Percentiles rank a stretch among this genome's conserved stretches.
phyloP scores from a whole-genome alignment of 2,113 vertebrate species.

The Meleagris gallopavo region DNA sequence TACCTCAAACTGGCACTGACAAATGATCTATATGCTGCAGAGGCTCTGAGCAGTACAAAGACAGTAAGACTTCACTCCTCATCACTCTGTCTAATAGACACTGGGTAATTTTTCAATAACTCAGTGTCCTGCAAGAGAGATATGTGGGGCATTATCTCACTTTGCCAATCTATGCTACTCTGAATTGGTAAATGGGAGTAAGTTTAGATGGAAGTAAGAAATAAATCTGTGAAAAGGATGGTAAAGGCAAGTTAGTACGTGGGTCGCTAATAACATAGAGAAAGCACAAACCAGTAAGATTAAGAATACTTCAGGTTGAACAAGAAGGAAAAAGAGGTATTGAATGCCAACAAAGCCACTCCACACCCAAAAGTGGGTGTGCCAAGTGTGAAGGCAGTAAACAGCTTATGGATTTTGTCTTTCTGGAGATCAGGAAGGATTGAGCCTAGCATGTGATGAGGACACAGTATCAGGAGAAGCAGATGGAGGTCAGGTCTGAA shows the following conservation, averaged over 20 bases:
- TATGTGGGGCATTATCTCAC: not conserved
- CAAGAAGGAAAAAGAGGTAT: not conserved
- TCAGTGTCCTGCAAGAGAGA: not conserved
- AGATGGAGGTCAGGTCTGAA: not conserved
- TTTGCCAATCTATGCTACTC: not conserved
- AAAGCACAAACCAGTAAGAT: not conserved
- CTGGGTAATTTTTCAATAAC: not conserved
- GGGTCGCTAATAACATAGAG: not conserved
- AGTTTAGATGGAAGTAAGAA: not conserved
- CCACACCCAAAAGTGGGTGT: no score
- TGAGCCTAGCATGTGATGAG: not conserved
- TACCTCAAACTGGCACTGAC: slow-evolving; percentile 55
- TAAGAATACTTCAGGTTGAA: not conserved
- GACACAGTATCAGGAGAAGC: not conserved
- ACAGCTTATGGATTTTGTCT: not conserved
- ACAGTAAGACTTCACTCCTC: not conserved
- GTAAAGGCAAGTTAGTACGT: not conserved
- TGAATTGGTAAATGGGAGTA: not conserved
- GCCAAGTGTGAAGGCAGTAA: not conserved
- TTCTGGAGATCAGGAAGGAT: not conserved
- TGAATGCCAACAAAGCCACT: not conserved
- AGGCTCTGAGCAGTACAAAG: slow-evolving; percentile 36
- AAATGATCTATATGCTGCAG: slow-evolving; percentile 58
- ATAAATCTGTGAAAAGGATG: not conserved
- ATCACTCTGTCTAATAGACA: not conserved